Evolutionary conservation across 1,140 invertebrate genomes (phyloP).

Genomic region (Lutraria rhynchaena): DNA sequence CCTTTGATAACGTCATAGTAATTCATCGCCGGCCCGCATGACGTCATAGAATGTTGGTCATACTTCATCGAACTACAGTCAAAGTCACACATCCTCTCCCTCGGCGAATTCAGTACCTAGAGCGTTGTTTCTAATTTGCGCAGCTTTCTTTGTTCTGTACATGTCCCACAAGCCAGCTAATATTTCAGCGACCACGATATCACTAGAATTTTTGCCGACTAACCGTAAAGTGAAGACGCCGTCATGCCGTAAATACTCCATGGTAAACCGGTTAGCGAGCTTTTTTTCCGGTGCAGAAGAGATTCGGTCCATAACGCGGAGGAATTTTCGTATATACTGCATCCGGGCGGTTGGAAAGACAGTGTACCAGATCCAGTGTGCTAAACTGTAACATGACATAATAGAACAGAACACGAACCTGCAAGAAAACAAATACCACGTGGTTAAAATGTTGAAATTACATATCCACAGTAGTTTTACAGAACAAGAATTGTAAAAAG

Average conservation of each 20-base stretch:
- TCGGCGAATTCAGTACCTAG: constrained; percentile 72
- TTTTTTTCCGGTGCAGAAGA: constrained; percentile 77
- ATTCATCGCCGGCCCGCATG: too few relatives aligned
- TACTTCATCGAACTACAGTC: too few relatives aligned
- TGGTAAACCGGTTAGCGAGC: constrained; percentile 74
- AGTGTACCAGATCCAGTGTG: constrained; percentile 81
- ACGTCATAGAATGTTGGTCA: too few relatives aligned
- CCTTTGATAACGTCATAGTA: too few relatives aligned
- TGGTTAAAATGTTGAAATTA: too few relatives aligned
- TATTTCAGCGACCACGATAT: constrained; percentile 80
- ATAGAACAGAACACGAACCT: constrained; percentile 83
- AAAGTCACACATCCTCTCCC: constrained; percentile 74
- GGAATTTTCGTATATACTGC: constrained; percentile 81
- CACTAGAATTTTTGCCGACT: constrained; percentile 81
- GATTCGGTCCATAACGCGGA: constrained; percentile 81
- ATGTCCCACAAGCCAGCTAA: constrained; percentile 80
- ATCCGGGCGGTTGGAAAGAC: constrained; percentile 79
- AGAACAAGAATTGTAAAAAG: too few relatives aligned
- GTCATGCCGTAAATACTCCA: constrained; percentile 80
- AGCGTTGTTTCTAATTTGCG: constrained; percentile 75
- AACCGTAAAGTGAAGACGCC: constrained; percentile 80
- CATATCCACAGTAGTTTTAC: too few relatives aligned
- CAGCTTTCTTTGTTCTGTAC: constrained; percentile 78
- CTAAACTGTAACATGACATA: constrained; percentile 81
- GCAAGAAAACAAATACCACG: too few relatives aligned